A percentile compares a stretch with the other conserved stretches of the same genome.
phyloP scores from a whole-genome alignment of 2,797 vertebrate genomes.

The Cuniculus paca region DNA sequence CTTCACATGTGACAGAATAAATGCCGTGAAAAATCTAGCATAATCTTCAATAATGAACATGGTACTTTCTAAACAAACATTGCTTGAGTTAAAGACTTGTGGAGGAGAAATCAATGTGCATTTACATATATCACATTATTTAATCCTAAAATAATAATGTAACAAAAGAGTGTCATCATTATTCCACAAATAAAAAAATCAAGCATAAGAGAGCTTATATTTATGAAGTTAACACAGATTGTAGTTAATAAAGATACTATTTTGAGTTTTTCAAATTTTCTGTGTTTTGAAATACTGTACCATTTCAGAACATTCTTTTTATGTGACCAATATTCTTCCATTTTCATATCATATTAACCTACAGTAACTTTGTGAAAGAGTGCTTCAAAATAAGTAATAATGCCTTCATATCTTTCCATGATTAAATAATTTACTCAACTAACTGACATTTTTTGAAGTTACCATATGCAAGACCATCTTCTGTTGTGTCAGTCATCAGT shows the following conservation, averaged over 20 bases:
- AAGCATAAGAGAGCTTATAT: not conserved
- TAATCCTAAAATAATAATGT: not conserved
- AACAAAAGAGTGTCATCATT: not conserved
- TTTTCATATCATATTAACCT: not conserved
- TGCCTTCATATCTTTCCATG: not conserved
- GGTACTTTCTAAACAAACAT: not conserved
- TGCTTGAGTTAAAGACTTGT: not conserved
- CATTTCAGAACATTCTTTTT: not conserved
- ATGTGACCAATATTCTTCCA: not conserved
- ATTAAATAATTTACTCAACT: not conserved
- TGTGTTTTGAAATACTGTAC: not conserved
- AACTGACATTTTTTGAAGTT: not conserved
- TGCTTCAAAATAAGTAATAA: not conserved
- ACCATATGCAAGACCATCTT: too few relatives aligned
- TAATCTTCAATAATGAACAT: not conserved
- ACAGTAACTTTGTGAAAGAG: not conserved
- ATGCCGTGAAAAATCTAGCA: not conserved
- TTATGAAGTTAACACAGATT: not conserved
- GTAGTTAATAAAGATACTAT: not conserved
- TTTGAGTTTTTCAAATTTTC: not conserved
- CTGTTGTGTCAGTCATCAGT: not conserved
- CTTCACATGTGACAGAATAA: not conserved
- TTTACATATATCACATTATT: not conserved
- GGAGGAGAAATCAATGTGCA: not conserved
- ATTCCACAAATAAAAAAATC: not conserved